Evolutionary conservation across 2,113 vertebrate genomes (phyloP).

Genomic region (Propithecus coquereli): DNA sequence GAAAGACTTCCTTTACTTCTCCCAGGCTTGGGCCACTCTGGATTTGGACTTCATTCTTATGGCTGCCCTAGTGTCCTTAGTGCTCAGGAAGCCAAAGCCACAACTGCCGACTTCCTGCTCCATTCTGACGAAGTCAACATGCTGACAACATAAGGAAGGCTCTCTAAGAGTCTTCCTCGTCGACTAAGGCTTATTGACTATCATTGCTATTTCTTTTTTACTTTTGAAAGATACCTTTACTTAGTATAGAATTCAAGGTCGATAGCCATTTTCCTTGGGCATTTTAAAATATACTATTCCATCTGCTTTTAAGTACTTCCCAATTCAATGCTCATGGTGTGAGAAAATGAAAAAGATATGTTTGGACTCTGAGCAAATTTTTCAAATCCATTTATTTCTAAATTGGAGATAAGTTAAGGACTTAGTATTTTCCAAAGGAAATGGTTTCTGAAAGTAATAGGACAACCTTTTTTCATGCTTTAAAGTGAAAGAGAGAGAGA

Average conservation of each 20-base stretch:
- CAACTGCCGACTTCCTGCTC: background rate
- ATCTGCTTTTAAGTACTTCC: background rate
- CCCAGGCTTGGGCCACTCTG: background rate
- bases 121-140: background rate
- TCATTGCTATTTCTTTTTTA: background rate
- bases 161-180: background rate
- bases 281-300: background rate
- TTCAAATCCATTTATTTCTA: constrained; percentile 2
- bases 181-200: background rate
- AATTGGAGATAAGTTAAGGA: background rate
- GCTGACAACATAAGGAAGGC: background rate
- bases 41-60: background rate
- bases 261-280: background rate
- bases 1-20: background rate
- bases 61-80: background rate
- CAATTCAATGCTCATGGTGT: background rate
- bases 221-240: background rate
- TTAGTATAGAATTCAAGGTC: background rate
- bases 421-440: background rate
- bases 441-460: constrained; percentile 7
- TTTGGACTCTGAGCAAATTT: background rate
- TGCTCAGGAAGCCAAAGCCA: background rate
- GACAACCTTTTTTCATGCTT: background rate
- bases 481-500: background rate
- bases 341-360: background rate